phyloP scores from a whole-genome alignment of 2,888 invertebrate species.

The Galerucella nymphaeae region DNA sequence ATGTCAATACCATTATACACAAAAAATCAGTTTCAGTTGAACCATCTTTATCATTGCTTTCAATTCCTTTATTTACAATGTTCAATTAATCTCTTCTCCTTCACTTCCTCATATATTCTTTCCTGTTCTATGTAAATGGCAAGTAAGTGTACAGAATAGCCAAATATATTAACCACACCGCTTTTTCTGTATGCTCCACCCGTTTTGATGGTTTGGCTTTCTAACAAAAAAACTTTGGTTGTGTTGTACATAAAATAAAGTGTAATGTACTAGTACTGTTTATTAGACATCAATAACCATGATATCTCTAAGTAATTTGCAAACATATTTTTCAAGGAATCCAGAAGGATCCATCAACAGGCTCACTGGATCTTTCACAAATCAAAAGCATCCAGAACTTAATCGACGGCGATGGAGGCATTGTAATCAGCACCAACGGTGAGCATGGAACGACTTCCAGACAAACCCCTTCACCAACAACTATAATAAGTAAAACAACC shows the following conservation, averaged over 20 bases:
- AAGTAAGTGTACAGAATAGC: slow-evolving; percentile 9
- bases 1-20: too few relatives aligned
- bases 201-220: background rate
- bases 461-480: slow-evolving; percentile 26
- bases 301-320: background rate
- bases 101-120: background rate
- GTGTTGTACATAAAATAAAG: background rate
- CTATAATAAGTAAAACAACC: slow-evolving; percentile 44
- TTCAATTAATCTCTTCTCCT: background rate
- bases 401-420: slow-evolving; percentile 53
- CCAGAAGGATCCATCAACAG: slow-evolving; percentile 60
- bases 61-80: background rate
- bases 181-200: slow-evolving; percentile 3
- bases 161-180: background rate
- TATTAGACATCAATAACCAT: background rate
- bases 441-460: slow-evolving; percentile 52
- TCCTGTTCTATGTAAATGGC: background rate
- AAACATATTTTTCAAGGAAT: slow-evolving; percentile 37
- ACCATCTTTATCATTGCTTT: background rate
- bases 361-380: slow-evolving; percentile 56
- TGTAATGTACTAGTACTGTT: background rate
- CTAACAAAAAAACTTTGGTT: background rate
- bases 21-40: too few relatives aligned
- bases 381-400: slow-evolving; percentile 57
- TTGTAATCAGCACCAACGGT: slow-evolving; percentile 51